A percentile compares a stretch with the other conserved stretches of the same genome.
Conservation (phyloP, 2,113 vertebrate genomes). For the Gobio gobio region DNA sequence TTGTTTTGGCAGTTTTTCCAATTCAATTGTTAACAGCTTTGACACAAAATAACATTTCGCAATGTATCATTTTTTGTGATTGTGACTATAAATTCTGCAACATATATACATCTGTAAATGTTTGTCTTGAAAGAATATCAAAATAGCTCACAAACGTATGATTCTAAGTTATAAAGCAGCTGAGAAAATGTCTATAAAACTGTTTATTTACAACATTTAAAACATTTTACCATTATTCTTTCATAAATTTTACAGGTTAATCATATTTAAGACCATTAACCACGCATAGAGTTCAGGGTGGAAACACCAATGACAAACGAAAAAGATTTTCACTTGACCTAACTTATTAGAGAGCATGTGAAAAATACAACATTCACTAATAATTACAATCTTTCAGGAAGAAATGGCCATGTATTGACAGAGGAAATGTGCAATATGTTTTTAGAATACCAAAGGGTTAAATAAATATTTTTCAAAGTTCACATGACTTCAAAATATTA, state of each 20-base stretch:
- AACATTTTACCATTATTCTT: not conserved
- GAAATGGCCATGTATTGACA: not conserved
- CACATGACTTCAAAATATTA: not conserved
- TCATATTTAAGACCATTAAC: not conserved
- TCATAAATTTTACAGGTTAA: not conserved
- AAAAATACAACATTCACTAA: not conserved
- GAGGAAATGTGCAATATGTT: not conserved
- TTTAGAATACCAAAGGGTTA: not conserved
- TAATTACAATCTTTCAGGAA: not conserved
- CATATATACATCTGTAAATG: not conserved
- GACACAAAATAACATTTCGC: constrained; percentile 11
- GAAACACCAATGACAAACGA: not conserved
- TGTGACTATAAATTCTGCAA: constrained; percentile 22
- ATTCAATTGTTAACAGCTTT: constrained; percentile 16
- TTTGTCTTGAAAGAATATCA: constrained; percentile 10
- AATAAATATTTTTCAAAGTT: not conserved
- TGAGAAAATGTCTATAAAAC: not conserved
- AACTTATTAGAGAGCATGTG: not conserved
- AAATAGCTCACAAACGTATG: not conserved
- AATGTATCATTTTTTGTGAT: constrained; percentile 3
- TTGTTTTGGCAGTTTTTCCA: not conserved
- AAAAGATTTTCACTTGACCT: not conserved
- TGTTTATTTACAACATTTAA: not conserved
- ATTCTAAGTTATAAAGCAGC: not conserved
- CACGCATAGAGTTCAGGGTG: not conserved